These are phyloP conservation scores for Bombus impatiens DNA, from an alignment of 1,140 invertebrate genomes.

Conservation along the genomic window DNA sequence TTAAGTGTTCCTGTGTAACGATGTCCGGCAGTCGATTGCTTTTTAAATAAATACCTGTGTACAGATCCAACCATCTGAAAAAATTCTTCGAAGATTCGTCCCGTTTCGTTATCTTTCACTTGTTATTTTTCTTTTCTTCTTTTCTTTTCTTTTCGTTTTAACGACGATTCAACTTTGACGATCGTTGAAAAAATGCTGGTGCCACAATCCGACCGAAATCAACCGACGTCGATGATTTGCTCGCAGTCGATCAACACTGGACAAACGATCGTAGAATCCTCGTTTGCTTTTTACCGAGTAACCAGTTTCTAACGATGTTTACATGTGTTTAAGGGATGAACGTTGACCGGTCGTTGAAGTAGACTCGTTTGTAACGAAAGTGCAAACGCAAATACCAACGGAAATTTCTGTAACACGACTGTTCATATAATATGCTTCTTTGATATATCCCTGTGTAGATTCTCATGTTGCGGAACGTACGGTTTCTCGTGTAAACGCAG, in stretches of 20 bases:
- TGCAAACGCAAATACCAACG: not conserved
- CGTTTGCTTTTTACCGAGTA: not conserved
- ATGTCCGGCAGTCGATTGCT: constrained; percentile 71
- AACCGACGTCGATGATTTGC: not conserved
- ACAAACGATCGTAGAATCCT: not conserved
- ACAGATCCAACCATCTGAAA: constrained; percentile 57
- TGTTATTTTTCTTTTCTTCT: not conserved
- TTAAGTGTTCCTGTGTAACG: constrained; percentile 80
- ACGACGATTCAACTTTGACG: not conserved
- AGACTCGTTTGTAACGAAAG: not conserved
- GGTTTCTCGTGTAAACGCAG: not conserved
- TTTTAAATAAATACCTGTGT: constrained; percentile 75
- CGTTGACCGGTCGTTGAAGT: not conserved
- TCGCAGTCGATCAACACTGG: not conserved
- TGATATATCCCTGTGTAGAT: not conserved
- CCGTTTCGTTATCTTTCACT: not conserved
- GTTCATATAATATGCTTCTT: not conserved
- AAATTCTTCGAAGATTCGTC: constrained; percentile 37
- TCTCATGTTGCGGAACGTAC: no score
- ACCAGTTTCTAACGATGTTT: not conserved
- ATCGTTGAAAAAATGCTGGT: not conserved
- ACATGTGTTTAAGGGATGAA: not conserved
- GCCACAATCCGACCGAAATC: not conserved
- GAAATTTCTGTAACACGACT: not conserved
- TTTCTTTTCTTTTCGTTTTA: not conserved